These are phyloP conservation scores for Noctua fimbriata DNA, from an alignment of 2,888 invertebrate species.

Conservation along the genomic window DNA sequence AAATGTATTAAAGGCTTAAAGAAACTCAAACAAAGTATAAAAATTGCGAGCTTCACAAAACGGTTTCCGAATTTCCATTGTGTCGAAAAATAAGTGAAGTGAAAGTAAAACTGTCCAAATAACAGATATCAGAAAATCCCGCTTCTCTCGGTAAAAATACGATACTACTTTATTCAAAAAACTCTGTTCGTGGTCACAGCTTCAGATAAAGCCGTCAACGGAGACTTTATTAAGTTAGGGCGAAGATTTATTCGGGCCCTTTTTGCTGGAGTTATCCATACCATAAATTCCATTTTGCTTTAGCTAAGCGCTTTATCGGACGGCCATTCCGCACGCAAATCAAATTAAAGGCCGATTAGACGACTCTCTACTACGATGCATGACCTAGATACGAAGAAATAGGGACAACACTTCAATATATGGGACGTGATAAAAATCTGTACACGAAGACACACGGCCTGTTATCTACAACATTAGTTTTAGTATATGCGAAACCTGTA, in stretches of 20 bases:
- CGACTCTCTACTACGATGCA: conserved; percentile 72
- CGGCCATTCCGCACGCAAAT: conserved; percentile 84
- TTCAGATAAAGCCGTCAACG: conserved; percentile 85
- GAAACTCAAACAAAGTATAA: not conserved
- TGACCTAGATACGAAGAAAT: conserved; percentile 75
- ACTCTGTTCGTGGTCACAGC: conserved; percentile 77
- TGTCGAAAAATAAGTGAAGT: conserved; percentile 28
- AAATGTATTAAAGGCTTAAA: not conserved
- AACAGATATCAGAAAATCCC: conserved; percentile 51
- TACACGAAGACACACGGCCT: conserved; percentile 31
- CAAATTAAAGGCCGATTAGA: conserved; percentile 86
- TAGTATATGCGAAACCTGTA: no score
- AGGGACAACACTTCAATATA: conserved; percentile 62
- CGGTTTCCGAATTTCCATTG: conserved; percentile 8
- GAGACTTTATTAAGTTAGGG: conserved; percentile 86
- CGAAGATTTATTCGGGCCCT: conserved; percentile 86
- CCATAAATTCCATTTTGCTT: conserved; percentile 86
- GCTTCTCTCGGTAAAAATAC: conserved; percentile 59
- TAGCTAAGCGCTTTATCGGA: conserved; percentile 85
- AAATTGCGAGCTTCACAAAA: conserved; percentile 17
- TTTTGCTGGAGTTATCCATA: conserved; percentile 84
- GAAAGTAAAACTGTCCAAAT: conserved; percentile 49
- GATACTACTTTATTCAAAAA: conserved; percentile 79
- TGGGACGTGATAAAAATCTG: conserved; percentile 64
- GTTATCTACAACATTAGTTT: no score